Base-by-base conservation (phyloP, 2,797 vertebrate genomes). In the Allobates femoralis region DNA sequence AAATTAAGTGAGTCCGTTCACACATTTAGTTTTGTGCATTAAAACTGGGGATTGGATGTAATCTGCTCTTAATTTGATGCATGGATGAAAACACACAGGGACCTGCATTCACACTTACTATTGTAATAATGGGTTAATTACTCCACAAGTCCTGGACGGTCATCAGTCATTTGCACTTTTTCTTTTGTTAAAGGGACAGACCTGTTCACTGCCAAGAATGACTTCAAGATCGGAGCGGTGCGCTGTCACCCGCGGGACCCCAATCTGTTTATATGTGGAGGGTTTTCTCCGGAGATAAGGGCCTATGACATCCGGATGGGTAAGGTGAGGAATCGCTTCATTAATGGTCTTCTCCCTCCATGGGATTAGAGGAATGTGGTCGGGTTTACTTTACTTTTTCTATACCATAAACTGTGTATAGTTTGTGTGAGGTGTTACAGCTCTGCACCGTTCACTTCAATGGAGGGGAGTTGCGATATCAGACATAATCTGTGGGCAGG, bases 261-360 rank as follows among this genome's bases (percentile, higher is more conserved):
- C 6, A 95, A 93, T 80, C 79, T 97, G 30, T 96, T 98, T 89
- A 88, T 99, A 87, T 97, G 96, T 56, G 98, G 96, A 79, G 98
- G 98, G 18, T 97, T 98, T 94, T 96, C 97, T 90, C 90, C 97
- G 0, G 93, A 92, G 88, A 94, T 99, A 91, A 97, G 96, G 89
- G 96, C 98, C 12, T 99, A 97, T 97, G 98, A 99, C 91, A 85
- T 94, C 60, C 96, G 98, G 90, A 94, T 91, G 77, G 90, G 94
- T 90, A 97, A 98, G 97, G 98, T 96, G 94, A 89, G 69, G 5
- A 4, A 78, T 3, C 34, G 19, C 0, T 26, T n/a, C 23, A 58
- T 16, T 14, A 41, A 8, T 41, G 14, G 8, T n/a, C 30, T 37
- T 2, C 28, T 5, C 3, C 12, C n/a, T 3, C 10, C n/a, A 10